Evolutionary conservation across 2,113 vertebrate genomes (phyloP), one percentile per base, ranked within the genome.

Genomic region (Orcinus orca): DNA sequence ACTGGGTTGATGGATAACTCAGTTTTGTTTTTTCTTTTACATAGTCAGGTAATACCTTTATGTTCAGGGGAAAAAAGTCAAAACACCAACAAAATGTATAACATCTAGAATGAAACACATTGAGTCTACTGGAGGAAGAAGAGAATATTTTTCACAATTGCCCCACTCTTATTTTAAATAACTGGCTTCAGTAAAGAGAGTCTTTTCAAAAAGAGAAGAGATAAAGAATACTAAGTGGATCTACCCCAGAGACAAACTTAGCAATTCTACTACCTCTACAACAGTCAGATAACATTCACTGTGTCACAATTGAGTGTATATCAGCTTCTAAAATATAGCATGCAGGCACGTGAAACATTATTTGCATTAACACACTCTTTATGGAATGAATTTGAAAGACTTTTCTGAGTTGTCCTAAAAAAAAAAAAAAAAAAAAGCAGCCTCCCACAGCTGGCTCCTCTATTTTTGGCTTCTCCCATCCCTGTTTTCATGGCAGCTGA

Each of bases 401-500:
- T 95, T 96, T 94, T 97, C 86, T 92, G 41, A 98, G 96, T 96
- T 98, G 92, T 97, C 95, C 93, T 95, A 20, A 76, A 82, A 94
- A 96, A 89, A 73, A 20, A 47, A 94, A 96, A 88, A 93, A 80
- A 93, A 96, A 76, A 95, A 97, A 55, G 26, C 96, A 97, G 97
- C 89, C 96, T 98, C 79, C 93, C 95, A 97, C 97, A 85, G 92
- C 2, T 33, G 80, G 67, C 47, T 96, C 17, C 95, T 97, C 96
- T 98, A 98, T 97, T 96, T 97, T 83, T 62, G 14, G 92, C 25
- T 97, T 95, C 14, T 88, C 81, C 94, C 98, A 91, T 87, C 97
- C 82, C 15, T 97, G 91, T 96, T 96, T 98, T 97, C 23, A 96
- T 97, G 98, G 97, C 98, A 98, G 71, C 74, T 97, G 91, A 98